phyloP scores from a whole-genome alignment of 1,140 invertebrate species.

The Nomia melanderi region DNA sequence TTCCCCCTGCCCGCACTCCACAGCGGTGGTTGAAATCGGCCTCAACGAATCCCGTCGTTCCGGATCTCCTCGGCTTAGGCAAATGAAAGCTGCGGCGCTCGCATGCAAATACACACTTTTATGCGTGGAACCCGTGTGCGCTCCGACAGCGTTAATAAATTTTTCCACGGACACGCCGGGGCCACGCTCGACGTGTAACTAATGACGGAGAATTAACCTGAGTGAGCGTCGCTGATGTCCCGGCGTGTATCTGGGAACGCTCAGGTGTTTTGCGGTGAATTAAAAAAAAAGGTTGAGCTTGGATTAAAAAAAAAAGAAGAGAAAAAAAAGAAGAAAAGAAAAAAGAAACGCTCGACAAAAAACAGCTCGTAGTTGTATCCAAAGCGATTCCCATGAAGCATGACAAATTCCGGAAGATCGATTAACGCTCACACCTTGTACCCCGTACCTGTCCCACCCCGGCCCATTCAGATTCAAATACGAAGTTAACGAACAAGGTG shows the following conservation, averaged over 20 bases:
- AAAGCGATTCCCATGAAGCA: no score
- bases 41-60: conserved; percentile 63
- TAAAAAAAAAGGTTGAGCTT: conserved; percentile 6
- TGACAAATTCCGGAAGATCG: conserved; percentile 59
- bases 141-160: conserved; percentile 69
- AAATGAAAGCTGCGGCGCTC: conserved; percentile 67
- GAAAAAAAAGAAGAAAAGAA: conserved; percentile 1
- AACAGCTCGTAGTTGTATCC: conserved; percentile 17
- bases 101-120: conserved; percentile 72
- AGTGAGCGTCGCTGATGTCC: conserved; percentile 46
- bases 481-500: conserved; percentile 74
- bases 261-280: conserved; percentile 54
- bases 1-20: neutral
- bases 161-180: conserved; percentile 65
- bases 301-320: neutral
- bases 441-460: conserved; percentile 43
- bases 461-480: conserved; percentile 71
- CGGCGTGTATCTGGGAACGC: conserved; percentile 47
- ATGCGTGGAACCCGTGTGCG: conserved; percentile 50
- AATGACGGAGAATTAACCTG: conserved; percentile 69
- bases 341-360: conserved; percentile 30
- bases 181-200: conserved; percentile 63
- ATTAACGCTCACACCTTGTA: conserved; percentile 45
- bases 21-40: conserved; percentile 62
- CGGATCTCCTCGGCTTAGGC: conserved; percentile 66